Conservation (phyloP, 2,888 invertebrate genomes). For the Brenthis ino region DNA sequence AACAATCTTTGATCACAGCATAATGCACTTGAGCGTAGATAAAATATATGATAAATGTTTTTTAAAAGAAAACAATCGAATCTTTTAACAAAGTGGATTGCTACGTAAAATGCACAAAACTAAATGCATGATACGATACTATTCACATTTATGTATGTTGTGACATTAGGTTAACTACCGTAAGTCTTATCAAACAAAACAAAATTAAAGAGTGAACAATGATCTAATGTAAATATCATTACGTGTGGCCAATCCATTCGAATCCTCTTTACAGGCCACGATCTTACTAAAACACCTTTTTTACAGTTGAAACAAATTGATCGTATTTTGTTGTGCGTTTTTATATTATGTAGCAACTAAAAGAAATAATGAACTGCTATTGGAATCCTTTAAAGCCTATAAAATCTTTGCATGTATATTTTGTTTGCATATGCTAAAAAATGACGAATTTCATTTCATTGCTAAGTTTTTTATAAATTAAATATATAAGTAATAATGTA, state of each 20-base stretch:
- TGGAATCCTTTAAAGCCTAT: too few species aligned
- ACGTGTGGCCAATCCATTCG: slow-evolving; percentile 57
- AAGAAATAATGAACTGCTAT: too few species aligned
- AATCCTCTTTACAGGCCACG: slow-evolving; percentile 54
- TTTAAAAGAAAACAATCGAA: slow-evolving; percentile 64
- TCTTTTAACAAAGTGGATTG: slow-evolving; percentile 64
- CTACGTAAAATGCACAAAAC: slow-evolving; percentile 55
- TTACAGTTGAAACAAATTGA: not conserved
- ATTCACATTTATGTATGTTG: slow-evolving; percentile 62
- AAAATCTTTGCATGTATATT: too few species aligned
- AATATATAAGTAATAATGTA: too few species aligned
- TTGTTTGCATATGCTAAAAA: too few species aligned
- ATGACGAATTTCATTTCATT: too few species aligned
- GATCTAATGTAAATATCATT: slow-evolving; percentile 65
- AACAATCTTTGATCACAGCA: slow-evolving; percentile 64
- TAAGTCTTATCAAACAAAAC: slow-evolving; percentile 77
- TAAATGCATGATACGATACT: slow-evolving; percentile 68
- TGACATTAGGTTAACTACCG: slow-evolving; percentile 63
- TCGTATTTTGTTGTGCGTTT: too few species aligned
- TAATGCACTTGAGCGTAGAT: slow-evolving; percentile 48
- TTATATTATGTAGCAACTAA: too few species aligned
- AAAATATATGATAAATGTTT: slow-evolving; percentile 54
- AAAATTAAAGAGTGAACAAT: slow-evolving; percentile 77
- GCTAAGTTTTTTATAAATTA: too few species aligned
- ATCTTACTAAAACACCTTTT: slow-evolving; percentile 17